Base-by-base conservation (phyloP, 2,888 invertebrate genomes). In the Rutpela maculata region DNA sequence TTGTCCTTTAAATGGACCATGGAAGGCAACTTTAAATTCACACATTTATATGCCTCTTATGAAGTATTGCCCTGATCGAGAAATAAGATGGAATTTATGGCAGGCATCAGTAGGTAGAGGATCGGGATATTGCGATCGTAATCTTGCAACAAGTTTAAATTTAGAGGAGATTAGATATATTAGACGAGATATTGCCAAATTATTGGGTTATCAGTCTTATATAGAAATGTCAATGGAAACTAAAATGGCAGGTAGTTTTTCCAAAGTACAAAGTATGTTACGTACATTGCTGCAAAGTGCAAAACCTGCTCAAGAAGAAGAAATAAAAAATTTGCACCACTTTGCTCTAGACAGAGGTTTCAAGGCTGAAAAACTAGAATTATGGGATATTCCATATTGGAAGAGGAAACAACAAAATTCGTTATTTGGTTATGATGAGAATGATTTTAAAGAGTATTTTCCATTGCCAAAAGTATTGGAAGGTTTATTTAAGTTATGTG, bases 171-270 rank as follows among this genome's bases (percentile, higher is more conserved):
- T 98, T 71, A 92, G 98, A 55, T 90, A 88, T 63, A 87, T 93
- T 56, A 92, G 96, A 81, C 90, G 90, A 60, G 93, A 94, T 56
- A 93, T 96, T 85, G 97, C 98, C 0, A 91, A 93, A 81, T 85
- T 94, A 15, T 90, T 98, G 11, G 98, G 98, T 0, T 98, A 93
- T 88, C 92, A 95, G 79, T 93, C 92, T 72, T 98, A 91, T 89
- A 95, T 93, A 0, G 94, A 97, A 56, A 94, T 98, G 94, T 96
- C 96, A 55, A 96, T 98, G 96, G 94, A 96, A 90, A 97, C 97
- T 0, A 98, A 98, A 92, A 95, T 98, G 97, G 97, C 97, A 9
- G 95, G 95, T 10, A 94, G 91, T 80, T 68, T 78, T 12, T 70
- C 76, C 35, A 80, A 80, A 43, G 94, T 98, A 0, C 91, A 94